Percentiles rank a stretch among this genome's conserved stretches.
Evolutionary conservation across 2,888 invertebrate genomes (phyloP).

Genomic region (Neoascia interrupta): DNA sequence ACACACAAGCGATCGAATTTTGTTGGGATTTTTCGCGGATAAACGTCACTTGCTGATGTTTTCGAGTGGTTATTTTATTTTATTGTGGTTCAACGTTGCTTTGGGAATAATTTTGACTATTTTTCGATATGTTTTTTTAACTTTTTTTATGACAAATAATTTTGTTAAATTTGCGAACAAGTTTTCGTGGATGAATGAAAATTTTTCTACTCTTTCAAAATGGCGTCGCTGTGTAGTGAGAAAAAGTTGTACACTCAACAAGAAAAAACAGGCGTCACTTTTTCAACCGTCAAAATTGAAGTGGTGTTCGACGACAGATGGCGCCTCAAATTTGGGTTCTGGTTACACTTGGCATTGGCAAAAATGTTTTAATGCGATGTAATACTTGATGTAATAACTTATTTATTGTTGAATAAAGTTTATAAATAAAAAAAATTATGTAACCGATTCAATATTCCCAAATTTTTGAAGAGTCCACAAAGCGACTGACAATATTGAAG

Average conservation of each 20-base stretch:
- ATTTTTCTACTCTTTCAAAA: slow-evolving; percentile 61
- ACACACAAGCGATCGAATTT: slow-evolving; percentile 41
- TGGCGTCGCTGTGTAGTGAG: slow-evolving; percentile 57
- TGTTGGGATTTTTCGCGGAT: slow-evolving; percentile 12
- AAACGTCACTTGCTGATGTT: background rate
- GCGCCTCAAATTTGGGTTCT: too few relatives aligned
- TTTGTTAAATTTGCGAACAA: slow-evolving; percentile 21
- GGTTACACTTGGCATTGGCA: too few relatives aligned
- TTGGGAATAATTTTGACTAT: slow-evolving; percentile 13
- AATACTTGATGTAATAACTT: too few relatives aligned
- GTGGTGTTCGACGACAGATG: slow-evolving; percentile 42
- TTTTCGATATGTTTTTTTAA: slow-evolving; percentile 16
- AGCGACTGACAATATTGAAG: too few relatives aligned
- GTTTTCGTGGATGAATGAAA: slow-evolving; percentile 30
- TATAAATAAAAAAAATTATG: too few relatives aligned
- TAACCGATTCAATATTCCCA: too few relatives aligned
- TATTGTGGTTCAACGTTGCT: slow-evolving; percentile 6
- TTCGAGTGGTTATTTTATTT: slow-evolving; percentile 7
- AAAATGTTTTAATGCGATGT: too few relatives aligned
- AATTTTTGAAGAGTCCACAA: too few relatives aligned
- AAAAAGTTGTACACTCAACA: slow-evolving; percentile 58
- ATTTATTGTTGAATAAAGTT: too few relatives aligned
- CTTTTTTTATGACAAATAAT: slow-evolving; percentile 10
- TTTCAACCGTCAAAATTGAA: background rate
- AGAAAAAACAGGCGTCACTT: slow-evolving; percentile 66